These are phyloP conservation scores for Lacanobia oleracea DNA, from an alignment of 2,888 invertebrate genomes.

Conservation along the genomic window DNA sequence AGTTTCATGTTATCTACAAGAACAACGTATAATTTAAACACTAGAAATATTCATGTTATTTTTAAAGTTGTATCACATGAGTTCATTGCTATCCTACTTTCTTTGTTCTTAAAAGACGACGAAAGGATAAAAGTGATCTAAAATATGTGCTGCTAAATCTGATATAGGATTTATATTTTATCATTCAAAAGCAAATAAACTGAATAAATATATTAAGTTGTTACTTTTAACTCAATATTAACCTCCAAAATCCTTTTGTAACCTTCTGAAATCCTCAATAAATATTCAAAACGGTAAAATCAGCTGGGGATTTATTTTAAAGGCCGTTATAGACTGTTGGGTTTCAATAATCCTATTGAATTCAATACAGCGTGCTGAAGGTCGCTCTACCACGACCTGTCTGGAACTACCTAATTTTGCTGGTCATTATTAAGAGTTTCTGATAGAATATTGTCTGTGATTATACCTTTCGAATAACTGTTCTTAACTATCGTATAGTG, in stretches of 20 bases:
- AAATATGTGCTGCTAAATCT: background rate
- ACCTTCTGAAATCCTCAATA: slow-evolving; percentile 19
- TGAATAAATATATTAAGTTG: background rate
- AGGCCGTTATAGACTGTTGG: slow-evolving; percentile 8
- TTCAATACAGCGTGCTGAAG: slow-evolving; percentile 2
- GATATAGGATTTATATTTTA: background rate
- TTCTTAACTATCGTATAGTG: background rate
- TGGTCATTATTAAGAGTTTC: background rate
- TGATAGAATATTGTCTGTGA: background rate
- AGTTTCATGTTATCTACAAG: slow-evolving; percentile 1
- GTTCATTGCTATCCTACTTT: background rate
- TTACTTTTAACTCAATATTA: background rate
- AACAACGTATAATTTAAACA: slow-evolving; percentile 21
- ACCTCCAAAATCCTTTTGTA: background rate
- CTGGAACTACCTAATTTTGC: slow-evolving; percentile 7
- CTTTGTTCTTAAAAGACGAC: slow-evolving; percentile 5
- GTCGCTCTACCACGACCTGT: background rate
- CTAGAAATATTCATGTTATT: slow-evolving; percentile 8
- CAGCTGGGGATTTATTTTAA: slow-evolving; percentile 17
- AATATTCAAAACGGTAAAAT: slow-evolving; percentile 34
- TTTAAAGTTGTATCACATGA: background rate
- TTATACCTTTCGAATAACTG: background rate
- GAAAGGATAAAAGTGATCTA: background rate
- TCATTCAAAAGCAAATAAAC: background rate
- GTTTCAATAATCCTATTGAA: slow-evolving; percentile 1